These are phyloP conservation scores for Gallinago paraguaiae DNA, from an alignment of 2,113 vertebrate species.

Conservation along the genomic window DNA sequence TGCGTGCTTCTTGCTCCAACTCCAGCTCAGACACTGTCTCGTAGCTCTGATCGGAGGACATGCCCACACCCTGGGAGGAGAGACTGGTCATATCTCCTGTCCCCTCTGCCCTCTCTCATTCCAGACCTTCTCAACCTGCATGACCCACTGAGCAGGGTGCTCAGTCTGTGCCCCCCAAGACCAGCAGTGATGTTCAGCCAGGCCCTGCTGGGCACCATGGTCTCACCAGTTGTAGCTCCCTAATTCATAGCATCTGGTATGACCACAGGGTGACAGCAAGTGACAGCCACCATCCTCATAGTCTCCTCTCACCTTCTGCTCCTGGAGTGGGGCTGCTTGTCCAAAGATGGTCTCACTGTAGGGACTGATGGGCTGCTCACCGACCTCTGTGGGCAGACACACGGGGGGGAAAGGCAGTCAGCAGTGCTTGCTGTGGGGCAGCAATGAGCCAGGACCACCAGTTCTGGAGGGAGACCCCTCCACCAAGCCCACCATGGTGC, in stretches of 20 bases:
- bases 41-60: conserved; percentile 50
- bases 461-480: fast-evolving
- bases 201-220: fast-evolving
- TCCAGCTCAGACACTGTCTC: conserved; percentile 49
- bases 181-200: not conserved
- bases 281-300: not conserved
- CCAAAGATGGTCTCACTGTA: conserved; percentile 86
- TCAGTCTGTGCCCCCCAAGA: not conserved
- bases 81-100: not conserved
- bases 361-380: conserved; percentile 75
- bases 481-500: fast-evolving
- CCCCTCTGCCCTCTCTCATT: not conserved
- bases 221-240: not conserved
- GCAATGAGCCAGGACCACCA: not conserved
- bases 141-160: fast-evolving
- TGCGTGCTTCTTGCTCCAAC: conserved; percentile 43
- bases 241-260: not conserved
- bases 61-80: conserved; percentile 14
- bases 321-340: conserved; percentile 10
- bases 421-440: fast-evolving
- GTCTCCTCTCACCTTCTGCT: conserved; percentile 73
- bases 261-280: not conserved
- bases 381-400: conserved; percentile 3
- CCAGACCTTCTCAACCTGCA: not conserved
- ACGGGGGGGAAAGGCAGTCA: not conserved